Percentiles rank a stretch among this genome's conserved stretches.
Evolutionary conservation across 2,888 invertebrate genomes (phyloP).

Genomic region (Acronicta aceris): DNA sequence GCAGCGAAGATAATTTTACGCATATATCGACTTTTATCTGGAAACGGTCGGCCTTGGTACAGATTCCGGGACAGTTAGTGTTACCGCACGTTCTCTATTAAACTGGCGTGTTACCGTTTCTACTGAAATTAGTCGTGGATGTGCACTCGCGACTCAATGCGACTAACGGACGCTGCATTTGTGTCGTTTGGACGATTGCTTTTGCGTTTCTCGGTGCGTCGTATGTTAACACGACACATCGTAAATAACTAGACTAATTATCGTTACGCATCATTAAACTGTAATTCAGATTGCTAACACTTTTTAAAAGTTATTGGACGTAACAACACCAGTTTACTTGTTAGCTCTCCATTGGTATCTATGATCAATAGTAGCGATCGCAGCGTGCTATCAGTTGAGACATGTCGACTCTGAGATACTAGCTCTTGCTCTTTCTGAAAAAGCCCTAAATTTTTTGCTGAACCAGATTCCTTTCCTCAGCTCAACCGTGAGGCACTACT

Average conservation of each 20-base stretch:
- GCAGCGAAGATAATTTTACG: constrained; percentile 51
- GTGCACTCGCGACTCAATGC: constrained; percentile 49
- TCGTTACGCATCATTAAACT: constrained; percentile 51
- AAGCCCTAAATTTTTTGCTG: too few species aligned
- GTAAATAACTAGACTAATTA: constrained; percentile 58
- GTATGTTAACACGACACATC: constrained; percentile 36
- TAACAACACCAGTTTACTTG: constrained; percentile 13
- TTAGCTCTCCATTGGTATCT: not conserved
- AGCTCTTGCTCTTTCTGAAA: too few species aligned
- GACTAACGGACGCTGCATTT: constrained; percentile 64
- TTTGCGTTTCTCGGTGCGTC: constrained; percentile 52
- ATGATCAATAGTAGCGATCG: too few species aligned
- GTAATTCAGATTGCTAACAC: constrained; percentile 45
- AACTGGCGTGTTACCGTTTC: constrained; percentile 71
- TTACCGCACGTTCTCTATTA: constrained; percentile 70
- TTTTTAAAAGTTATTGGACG: constrained; percentile 33
- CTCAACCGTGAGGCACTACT: too few species aligned
- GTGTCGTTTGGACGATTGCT: constrained; percentile 60
- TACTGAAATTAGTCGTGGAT: constrained; percentile 71
- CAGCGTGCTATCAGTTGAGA: too few species aligned
- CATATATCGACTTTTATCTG: constrained; percentile 64
- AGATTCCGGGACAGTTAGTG: constrained; percentile 75
- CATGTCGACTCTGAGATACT: too few species aligned
- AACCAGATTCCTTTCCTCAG: too few species aligned
- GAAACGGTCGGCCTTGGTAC: constrained; percentile 76